Percentiles rank a stretch among this genome's conserved stretches.
Evolutionary conservation across 2,113 vertebrate genomes (phyloP).

Genomic region (Phaethornis superciliosus): DNA sequence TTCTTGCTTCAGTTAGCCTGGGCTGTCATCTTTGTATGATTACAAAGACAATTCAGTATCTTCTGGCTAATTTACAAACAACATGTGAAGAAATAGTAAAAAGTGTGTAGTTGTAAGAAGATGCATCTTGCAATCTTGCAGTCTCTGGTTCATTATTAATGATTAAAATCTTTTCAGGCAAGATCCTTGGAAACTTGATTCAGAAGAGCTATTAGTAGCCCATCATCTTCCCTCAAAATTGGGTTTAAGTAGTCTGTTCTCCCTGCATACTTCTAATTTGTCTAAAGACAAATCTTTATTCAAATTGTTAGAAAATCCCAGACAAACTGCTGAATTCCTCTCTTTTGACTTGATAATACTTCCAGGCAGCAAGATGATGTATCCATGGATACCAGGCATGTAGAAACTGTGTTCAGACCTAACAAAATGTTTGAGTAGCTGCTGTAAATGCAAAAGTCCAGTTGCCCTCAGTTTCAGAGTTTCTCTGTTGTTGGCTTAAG

Average conservation of each 20-base stretch:
- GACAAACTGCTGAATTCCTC: background rate
- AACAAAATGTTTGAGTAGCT: background rate
- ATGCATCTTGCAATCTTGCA: background rate
- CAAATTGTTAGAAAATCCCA: background rate
- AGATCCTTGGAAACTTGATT: background rate
- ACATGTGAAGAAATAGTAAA: background rate
- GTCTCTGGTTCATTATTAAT: background rate
- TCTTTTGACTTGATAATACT: background rate
- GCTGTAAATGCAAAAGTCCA: background rate
- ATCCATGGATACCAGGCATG: slow-evolving; percentile 42
- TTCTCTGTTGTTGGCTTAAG: background rate
- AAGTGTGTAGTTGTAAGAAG: background rate
- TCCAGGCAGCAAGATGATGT: slow-evolving; percentile 38
- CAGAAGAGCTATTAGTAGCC: background rate
- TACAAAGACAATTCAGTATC: background rate
- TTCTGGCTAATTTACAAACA: background rate
- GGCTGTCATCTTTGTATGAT: background rate
- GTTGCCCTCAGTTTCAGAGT: background rate
- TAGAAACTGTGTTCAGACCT: background rate
- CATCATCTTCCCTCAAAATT: background rate
- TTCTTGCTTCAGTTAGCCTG: background rate
- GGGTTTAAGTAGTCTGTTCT: background rate
- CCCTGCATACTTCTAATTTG: background rate
- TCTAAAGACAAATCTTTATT: background rate
- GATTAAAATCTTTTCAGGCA: background rate